phyloP scores from a whole-genome alignment of 2,797 vertebrate species.

The Dermochelys coriacea region DNA sequence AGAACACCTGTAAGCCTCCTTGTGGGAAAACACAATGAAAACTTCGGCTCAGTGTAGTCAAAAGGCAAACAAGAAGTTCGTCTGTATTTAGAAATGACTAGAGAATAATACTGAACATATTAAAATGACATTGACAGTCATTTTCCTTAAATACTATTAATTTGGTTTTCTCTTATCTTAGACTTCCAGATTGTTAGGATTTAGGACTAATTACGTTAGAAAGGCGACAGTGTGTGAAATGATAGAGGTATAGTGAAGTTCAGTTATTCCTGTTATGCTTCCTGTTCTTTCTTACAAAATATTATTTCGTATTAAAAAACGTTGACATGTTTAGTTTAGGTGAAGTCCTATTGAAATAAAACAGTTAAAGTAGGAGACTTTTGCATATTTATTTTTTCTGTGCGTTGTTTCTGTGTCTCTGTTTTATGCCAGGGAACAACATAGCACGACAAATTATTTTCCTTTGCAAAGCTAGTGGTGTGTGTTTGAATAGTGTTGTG shows the following conservation, averaged over 20 bases:
- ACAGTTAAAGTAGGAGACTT: neutral
- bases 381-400: neutral
- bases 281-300: neutral
- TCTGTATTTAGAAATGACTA: neutral
- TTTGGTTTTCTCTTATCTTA: too few species aligned
- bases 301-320: neutral
- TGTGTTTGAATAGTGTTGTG: neutral
- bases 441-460: neutral
- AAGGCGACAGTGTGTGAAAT: too few species aligned
- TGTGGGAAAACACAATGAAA: neutral
- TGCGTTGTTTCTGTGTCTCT: neutral
- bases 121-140: too few species aligned
- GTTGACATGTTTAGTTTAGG: neutral
- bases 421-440: neutral
- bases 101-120: too few species aligned
- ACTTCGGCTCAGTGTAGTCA: rapidly evolving
- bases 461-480: neutral
- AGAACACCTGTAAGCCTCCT: too few species aligned
- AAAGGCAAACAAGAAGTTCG: neutral
- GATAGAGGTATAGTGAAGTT: too few species aligned
- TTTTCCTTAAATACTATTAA: too few species aligned
- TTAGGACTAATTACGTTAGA: too few species aligned
- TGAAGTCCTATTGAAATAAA: neutral
- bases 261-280: neutral
- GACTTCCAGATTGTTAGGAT: too few species aligned